A percentile compares a stretch with the other conserved stretches of the same genome.
Evolutionary conservation across 2,113 vertebrate genomes (phyloP).

Genomic region (Macaca nemestrina): DNA sequence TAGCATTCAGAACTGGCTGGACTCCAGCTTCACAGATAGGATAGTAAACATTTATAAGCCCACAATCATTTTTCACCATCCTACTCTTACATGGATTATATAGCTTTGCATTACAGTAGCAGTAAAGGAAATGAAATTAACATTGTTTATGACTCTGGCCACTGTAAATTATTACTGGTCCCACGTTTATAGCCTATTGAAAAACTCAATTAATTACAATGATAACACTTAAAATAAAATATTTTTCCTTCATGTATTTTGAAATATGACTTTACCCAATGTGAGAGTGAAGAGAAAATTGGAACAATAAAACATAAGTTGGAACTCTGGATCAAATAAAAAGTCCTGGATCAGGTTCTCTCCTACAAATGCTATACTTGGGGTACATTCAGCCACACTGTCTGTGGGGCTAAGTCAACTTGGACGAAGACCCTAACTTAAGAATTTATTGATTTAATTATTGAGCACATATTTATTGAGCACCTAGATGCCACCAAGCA

Average conservation of each 20-base stretch:
- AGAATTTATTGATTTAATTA: neutral
- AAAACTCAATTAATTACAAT: constrained; percentile 52
- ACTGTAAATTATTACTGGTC: constrained; percentile 12
- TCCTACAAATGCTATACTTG: neutral
- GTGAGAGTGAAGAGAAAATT: neutral
- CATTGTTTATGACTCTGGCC: neutral
- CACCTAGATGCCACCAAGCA: neutral
- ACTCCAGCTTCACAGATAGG: neutral
- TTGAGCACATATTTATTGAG: neutral
- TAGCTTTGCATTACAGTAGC: neutral
- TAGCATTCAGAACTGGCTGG: neutral
- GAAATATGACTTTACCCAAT: neutral
- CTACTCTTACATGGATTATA: neutral
- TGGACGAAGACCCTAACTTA: neutral
- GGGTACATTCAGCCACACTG: neutral
- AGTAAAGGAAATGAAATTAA: constrained; percentile 38
- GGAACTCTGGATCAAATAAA: neutral
- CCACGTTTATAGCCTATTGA: neutral
- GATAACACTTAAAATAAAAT: constrained; percentile 37
- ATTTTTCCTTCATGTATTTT: constrained; percentile 29
- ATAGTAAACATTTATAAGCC: constrained; percentile 21
- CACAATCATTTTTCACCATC: neutral
- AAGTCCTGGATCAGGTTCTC: neutral
- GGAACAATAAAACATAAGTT: neutral
- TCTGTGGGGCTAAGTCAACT: neutral